A percentile compares a stretch with the other conserved stretches of the same genome.
Conservation (phyloP, 2,888 invertebrate genomes). For the Athetis lepigone region DNA sequence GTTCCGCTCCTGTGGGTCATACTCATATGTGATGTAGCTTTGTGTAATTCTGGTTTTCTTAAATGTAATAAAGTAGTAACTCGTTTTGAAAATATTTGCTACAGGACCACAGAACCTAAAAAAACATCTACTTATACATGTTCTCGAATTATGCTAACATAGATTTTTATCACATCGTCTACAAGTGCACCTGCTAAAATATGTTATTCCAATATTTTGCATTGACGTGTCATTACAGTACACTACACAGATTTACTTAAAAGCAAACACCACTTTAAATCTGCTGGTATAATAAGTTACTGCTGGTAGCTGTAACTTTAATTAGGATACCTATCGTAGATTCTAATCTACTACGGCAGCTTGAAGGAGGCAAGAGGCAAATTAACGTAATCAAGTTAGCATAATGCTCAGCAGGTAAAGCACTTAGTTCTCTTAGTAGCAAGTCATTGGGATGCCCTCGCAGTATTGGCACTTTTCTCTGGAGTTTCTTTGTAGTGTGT, state of each 20-base stretch:
- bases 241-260: neutral
- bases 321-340: conserved; percentile 10
- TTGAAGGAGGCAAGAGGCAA: conserved; percentile 21
- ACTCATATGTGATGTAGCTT: too few species aligned
- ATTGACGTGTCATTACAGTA: neutral
- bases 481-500: neutral
- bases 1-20: too few species aligned
- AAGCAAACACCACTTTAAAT: neutral
- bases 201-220: neutral
- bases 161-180: too few species aligned
- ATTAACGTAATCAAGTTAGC: conserved; percentile 24
- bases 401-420: conserved; percentile 18
- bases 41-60: too few species aligned
- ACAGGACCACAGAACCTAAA: too few species aligned
- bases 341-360: conserved; percentile 18
- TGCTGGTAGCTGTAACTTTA: conserved; percentile 10
- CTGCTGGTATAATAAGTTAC: neutral
- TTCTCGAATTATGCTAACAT: too few species aligned
- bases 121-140: too few species aligned
- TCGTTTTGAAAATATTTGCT: too few species aligned
- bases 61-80: too few species aligned
- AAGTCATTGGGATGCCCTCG: neutral
- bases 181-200: too few species aligned
- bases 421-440: conserved; percentile 2
- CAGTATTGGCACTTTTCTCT: neutral